Evolutionary conservation across 2,113 vertebrate species (phyloP).

Genomic region (Amphilophus citrinellus): DNA sequence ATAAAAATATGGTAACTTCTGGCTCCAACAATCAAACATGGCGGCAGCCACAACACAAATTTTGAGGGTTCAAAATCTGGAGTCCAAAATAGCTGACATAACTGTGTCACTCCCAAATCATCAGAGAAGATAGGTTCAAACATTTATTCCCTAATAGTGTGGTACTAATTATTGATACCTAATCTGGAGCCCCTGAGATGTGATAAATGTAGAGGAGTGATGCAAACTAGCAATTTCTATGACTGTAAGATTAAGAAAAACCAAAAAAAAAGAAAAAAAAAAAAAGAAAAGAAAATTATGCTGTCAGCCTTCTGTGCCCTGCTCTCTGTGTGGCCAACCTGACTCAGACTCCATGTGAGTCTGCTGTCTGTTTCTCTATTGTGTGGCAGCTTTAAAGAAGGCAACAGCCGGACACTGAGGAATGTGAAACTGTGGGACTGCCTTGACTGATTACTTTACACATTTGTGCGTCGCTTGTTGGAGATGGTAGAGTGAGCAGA

Average conservation of each 20-base stretch:
- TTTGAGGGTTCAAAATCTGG: too few relatives aligned
- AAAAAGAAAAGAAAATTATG: background rate
- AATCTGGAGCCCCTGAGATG: too few relatives aligned
- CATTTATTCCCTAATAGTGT: too few relatives aligned
- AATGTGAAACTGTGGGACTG: slow-evolving; percentile 46
- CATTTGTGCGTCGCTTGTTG: slow-evolving; percentile 30
- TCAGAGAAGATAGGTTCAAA: too few relatives aligned
- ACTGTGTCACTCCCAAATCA: too few relatives aligned
- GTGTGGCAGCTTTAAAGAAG: slow-evolving; percentile 47
- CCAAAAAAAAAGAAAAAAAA: background rate
- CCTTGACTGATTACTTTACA: slow-evolving; percentile 33
- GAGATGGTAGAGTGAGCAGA: slow-evolving; percentile 26
- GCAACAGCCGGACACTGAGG: slow-evolving; percentile 48
- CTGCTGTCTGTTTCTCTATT: slow-evolving; percentile 44
- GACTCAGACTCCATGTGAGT: background rate
- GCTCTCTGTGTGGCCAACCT: background rate
- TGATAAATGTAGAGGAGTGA: too few relatives aligned
- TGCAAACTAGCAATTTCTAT: background rate
- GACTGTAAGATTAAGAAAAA: accelerated
- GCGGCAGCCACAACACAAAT: too few relatives aligned
- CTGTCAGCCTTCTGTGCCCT: background rate
- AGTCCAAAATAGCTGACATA: too few relatives aligned
- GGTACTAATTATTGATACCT: too few relatives aligned
- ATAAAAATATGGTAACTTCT: too few relatives aligned
- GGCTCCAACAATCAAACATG: too few relatives aligned